A percentile compares a stretch with the other conserved stretches of the same genome.
These are phyloP conservation scores for Gymnodraco acuticeps DNA, from an alignment of 2,797 vertebrate genomes.

Conservation along the genomic window DNA sequence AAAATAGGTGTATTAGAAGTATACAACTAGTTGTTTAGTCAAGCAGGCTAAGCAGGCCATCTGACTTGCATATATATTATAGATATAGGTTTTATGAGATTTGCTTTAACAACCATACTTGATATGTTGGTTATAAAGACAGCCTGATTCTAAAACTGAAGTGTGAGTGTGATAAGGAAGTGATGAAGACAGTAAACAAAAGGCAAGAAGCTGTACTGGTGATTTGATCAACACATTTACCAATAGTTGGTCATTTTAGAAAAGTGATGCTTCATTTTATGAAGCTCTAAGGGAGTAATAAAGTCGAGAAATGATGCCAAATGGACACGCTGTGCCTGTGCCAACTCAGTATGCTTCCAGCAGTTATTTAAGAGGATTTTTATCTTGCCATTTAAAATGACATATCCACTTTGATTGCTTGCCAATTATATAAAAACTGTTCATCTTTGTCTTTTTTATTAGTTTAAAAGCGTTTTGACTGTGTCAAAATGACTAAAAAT, in stretches of 20 bases:
- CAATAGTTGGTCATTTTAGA: background rate
- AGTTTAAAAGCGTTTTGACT: background rate
- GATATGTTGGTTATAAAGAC: background rate
- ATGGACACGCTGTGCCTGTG: slow-evolving; percentile 27
- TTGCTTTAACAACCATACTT: background rate
- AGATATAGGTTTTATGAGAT: slow-evolving; percentile 2
- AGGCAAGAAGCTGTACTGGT: background rate
- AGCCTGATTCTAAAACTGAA: no score
- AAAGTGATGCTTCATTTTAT: slow-evolving; percentile 20
- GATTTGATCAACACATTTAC: background rate
- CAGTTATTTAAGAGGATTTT: slow-evolving; percentile 14
- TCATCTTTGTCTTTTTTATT: background rate
- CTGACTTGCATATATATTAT: no score
- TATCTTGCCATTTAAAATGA: slow-evolving; percentile 12
- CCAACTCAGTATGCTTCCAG: background rate
- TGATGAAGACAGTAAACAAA: slow-evolving; percentile 2
- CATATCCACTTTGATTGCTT: background rate
- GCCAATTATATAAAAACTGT: slow-evolving; percentile 1
- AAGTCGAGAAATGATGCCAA: slow-evolving; percentile 16
- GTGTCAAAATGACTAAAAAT: background rate
- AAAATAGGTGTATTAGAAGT: background rate
- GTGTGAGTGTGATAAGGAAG: slow-evolving; percentile 4
- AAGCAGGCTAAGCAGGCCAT: background rate
- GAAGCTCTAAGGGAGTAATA: slow-evolving; percentile 9
- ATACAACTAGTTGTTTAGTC: background rate